phyloP scores from a whole-genome alignment of 2,113 vertebrate genomes.

The Microcebus ravelobensis region DNA sequence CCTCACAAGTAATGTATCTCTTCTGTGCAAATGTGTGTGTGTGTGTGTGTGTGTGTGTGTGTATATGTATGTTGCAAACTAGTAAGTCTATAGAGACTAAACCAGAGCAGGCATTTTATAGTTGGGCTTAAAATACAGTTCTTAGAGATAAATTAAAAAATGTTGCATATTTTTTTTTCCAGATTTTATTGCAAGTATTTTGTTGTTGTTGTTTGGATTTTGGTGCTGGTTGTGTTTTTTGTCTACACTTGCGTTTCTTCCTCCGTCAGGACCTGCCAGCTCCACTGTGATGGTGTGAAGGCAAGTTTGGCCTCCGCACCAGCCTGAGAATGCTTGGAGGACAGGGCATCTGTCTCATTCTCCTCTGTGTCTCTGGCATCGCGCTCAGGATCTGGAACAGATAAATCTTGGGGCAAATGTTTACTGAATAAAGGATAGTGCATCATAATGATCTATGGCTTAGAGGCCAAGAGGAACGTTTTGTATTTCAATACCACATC shows the following conservation, averaged over 20 bases:
- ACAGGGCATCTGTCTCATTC: not conserved
- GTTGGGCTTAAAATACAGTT: not conserved
- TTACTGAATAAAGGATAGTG: not conserved
- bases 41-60: too few relatives aligned
- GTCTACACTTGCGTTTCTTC: not conserved
- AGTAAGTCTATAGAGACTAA: too few relatives aligned
- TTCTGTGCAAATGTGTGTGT: not conserved
- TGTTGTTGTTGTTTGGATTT: not conserved
- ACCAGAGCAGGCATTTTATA: not conserved
- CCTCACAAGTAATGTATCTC: not conserved
- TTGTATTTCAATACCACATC: not conserved
- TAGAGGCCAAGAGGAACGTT: not conserved
- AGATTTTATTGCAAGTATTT: not conserved
- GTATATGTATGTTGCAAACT: too few relatives aligned
- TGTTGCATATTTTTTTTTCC: not conserved
- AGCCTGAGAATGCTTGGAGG: not conserved
- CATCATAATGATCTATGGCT: not conserved
- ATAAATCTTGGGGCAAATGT: not conserved
- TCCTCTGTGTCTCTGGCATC: not conserved
- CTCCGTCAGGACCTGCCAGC: not conserved
- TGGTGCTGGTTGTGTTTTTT: not conserved
- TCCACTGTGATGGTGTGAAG: accelerated
- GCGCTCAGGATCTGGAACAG: not conserved
- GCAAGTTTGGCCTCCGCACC: not conserved
- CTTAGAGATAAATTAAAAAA: not conserved